Evolutionary conservation across 2,797 vertebrate genomes (phyloP).

Genomic region (Danio aesculapii): DNA sequence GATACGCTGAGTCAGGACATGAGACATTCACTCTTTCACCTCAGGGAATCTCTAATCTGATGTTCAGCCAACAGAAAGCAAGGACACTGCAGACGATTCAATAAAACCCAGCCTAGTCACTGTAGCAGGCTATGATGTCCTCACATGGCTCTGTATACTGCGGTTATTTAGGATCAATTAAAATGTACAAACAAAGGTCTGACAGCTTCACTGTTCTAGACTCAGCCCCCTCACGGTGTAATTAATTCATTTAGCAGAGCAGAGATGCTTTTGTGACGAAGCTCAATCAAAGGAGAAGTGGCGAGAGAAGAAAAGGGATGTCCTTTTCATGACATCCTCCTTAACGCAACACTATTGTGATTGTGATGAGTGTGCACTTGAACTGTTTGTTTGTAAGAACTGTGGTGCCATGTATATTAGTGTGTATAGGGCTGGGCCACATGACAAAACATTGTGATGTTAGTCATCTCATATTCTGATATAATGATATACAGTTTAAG

Average conservation of each 20-base stretch:
- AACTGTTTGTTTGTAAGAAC: too few species aligned
- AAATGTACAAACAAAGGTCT: not conserved
- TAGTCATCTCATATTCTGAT: too few species aligned
- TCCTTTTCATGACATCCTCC: not conserved
- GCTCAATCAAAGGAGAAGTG: conserved; percentile 25
- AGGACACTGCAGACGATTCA: conserved; percentile 20
- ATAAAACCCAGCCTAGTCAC: conserved; percentile 23
- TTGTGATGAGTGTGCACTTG: not conserved
- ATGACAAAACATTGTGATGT: too few species aligned
- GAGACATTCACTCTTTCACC: conserved; percentile 5
- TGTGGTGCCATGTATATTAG: too few species aligned
- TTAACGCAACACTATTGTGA: not conserved
- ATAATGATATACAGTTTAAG: too few species aligned
- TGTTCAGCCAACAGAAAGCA: conserved; percentile 12
- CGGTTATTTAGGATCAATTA: not conserved
- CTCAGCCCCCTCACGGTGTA: conserved; percentile 5
- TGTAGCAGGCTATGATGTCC: not conserved
- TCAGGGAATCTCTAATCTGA: conserved; percentile 33
- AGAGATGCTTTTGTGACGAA: not conserved
- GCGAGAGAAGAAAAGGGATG: not conserved
- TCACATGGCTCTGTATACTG: not conserved
- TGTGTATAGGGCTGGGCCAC: too few species aligned
- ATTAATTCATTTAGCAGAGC: conserved; percentile 46
- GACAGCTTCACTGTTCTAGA: not conserved
- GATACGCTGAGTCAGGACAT: conserved; percentile 50